Evolutionary conservation across 2,797 vertebrate species (phyloP).

Genomic region (Emydoidea blandingii): DNA sequence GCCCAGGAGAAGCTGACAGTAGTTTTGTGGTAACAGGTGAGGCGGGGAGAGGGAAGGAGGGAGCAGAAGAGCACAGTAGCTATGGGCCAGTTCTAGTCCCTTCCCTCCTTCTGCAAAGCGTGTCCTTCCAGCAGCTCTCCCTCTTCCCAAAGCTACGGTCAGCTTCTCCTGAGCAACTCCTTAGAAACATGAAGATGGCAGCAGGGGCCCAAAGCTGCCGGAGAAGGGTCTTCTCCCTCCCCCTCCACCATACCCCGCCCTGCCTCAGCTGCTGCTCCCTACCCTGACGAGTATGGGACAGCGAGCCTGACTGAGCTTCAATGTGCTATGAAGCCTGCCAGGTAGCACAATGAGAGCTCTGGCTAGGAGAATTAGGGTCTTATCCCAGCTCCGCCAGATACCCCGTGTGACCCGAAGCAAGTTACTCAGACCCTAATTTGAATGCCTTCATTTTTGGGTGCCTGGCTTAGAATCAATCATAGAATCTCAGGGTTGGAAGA

Average conservation of each 20-base stretch:
- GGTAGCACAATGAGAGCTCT: background rate
- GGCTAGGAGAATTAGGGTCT: background rate
- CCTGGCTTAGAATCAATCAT: background rate
- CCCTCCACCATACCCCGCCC: background rate
- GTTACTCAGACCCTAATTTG: background rate
- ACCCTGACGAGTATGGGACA: background rate
- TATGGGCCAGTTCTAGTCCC: background rate
- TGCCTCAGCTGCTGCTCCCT: background rate
- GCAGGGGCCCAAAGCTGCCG: background rate
- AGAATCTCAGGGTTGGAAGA: too few relatives aligned
- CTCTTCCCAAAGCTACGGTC: background rate
- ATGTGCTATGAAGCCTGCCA: background rate
- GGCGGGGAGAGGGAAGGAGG: rapidly evolving
- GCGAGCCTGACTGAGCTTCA: background rate
- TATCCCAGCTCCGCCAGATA: background rate
- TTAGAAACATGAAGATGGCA: background rate
- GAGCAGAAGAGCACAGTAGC: background rate
- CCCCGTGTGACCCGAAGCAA: background rate
- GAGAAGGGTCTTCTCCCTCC: background rate
- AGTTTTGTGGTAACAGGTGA: background rate
- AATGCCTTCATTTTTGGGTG: background rate
- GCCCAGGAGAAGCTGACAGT: background rate
- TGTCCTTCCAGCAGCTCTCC: background rate
- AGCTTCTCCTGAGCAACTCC: background rate
- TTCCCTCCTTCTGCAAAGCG: background rate